Evolutionary conservation across 2,888 invertebrate species (phyloP), one percentile per base, ranked within the genome.

Genomic region (Pardosa pseudoannulata): DNA sequence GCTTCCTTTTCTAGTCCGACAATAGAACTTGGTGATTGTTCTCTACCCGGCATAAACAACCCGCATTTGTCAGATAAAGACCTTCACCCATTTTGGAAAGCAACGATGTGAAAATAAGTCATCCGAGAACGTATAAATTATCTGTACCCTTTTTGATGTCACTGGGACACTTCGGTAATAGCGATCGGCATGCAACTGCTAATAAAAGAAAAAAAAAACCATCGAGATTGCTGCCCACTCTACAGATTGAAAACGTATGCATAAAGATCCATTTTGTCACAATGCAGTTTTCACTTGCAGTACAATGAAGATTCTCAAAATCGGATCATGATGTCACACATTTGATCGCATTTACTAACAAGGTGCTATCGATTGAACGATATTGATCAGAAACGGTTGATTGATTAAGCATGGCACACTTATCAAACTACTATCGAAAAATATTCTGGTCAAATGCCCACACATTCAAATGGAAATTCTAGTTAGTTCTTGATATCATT

Each of bases 51-150:
- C 23, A 56, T 56, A 56, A 41, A 32, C 28, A 70, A 31, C 36
- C 62, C 27, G 13, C 23, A 67, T 67, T 50, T 70, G 23, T 70
- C 28, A 27, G 28, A 68, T 70, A 56, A 71, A 56, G 78, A 79
- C 70, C 78, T 70, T 79, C 70, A 70, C 70, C 62, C 28, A 79
- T 70, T 62, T 79, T 32, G n/a, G 23, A 67, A 28, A 36, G 36
- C 39, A 62, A 70, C 39, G 56, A 50, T 50, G 36, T 56, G 68
- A 68, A 78, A 67, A 79, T 36, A 56, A 56, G 62, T 27, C 78
- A 39, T 16, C 68, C 39, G 56, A 27, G 23, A 70, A 39, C 27
- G 31, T n/a, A 56, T 36, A 79, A 56, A 50, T 79, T 70, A 68
- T 76, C 41, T 28, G 0, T 28, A 70, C 13, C 23, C 16, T 13